Conservation (phyloP, 2,797 vertebrate species). For the Tokudaia muenninki region DNA sequence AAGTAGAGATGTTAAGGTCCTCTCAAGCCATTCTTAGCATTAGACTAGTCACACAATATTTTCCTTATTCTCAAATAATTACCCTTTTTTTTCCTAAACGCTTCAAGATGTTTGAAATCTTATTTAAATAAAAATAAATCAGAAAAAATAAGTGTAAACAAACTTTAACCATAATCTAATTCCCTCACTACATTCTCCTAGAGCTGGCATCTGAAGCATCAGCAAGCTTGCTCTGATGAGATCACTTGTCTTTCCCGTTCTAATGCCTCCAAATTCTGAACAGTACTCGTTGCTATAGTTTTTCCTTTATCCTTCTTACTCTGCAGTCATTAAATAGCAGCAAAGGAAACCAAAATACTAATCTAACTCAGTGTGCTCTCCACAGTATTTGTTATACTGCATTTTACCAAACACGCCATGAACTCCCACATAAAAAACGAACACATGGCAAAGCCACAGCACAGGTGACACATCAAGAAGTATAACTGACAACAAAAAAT, state of each 20-base stretch:
- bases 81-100: constrained; percentile 62
- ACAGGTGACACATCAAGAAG: background rate
- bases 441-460: background rate
- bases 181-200: constrained; percentile 47
- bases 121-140: constrained; percentile 64
- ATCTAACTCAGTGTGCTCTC: constrained; percentile 48
- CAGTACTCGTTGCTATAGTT: background rate
- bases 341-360: constrained; percentile 30
- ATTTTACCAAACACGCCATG: constrained; percentile 59
- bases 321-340: constrained; percentile 70
- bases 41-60: constrained; percentile 7
- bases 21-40: constrained; percentile 43
- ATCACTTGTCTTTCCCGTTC: constrained; percentile 43
- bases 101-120: constrained; percentile 49
- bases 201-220: constrained; percentile 51
- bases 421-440: background rate
- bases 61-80: constrained; percentile 57
- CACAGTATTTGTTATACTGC: constrained; percentile 41
- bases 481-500: constrained; percentile 60
- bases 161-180: constrained; percentile 55
- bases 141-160: constrained; percentile 65
- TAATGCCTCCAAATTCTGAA: constrained; percentile 69
- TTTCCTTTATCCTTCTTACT: constrained; percentile 58
- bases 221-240: constrained; percentile 49
- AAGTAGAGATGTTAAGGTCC: background rate